Base-by-base conservation (phyloP, 2,888 invertebrate genomes). In the Ptychoptera albimana region DNA sequence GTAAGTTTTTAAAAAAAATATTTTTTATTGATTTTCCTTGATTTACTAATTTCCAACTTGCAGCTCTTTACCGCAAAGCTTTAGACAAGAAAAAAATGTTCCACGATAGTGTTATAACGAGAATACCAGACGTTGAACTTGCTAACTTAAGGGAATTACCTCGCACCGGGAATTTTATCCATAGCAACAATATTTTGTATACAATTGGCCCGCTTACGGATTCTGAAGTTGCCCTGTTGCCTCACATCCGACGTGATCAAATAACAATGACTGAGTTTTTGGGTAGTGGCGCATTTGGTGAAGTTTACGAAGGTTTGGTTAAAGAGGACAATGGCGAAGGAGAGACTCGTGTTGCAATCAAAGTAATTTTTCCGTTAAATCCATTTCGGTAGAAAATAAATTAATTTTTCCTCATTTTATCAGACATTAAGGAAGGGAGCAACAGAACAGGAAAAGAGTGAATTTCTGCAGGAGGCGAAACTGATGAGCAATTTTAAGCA, bases 401-500 rank as follows among this genome's bases (percentile, higher is more conserved):
- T n/a, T n/a, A n/a, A n/a, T n/a, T n/a, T n/a, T n/a, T n/a, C n/a
- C n/a, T n/a, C n/a, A 51, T 39, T 30, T 37, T 55, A 60, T 2
- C 60, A 89, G 83, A 93, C 91, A 0, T 69, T 97, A 43, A 75
- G 91, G 38, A 91, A 94, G 65, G 91, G 89, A 13, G 91, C 93
- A 4, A 82, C 82, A 0, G 83, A 86, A 44, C 82, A 83, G 56
- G 91, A 93, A 60, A 89, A 89, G 60, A 77, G 79, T 1, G 94
- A 96, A 63, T 94, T 98, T 57, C 67, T 97, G 10, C 92, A 96
- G 65, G 97, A 98, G 67, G 97, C 97, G 0, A 83, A 91, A 52
- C 66, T 97, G 38, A 96, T 98, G 94, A 88, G 89, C 44, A 93
- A 96, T 60, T 96, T 98, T 62, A 87, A 88, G 53, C 96, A 98